These are phyloP conservation scores for Quadroppia sp. DNA, from an alignment of 2,888 invertebrate species.

Conservation along the genomic window DNA sequence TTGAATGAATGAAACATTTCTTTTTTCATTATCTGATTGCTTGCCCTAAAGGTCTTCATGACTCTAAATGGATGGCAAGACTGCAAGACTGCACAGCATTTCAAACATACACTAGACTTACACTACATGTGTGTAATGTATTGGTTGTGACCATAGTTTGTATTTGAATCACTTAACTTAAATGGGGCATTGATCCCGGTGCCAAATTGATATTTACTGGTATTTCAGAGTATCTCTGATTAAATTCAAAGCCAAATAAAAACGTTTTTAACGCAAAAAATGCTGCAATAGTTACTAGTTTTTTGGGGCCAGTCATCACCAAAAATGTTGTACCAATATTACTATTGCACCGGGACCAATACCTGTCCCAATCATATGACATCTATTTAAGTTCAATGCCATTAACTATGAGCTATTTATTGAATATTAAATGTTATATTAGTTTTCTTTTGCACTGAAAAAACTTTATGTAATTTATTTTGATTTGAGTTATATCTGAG, in stretches of 20 bases:
- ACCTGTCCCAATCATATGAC: constrained; percentile 29
- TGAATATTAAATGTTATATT: background rate
- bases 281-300: constrained; percentile 12
- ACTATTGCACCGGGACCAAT: background rate
- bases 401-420: constrained; percentile 5
- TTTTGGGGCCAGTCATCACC: background rate
- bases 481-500: background rate
- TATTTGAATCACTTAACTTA: constrained; percentile 21
- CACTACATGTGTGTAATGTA: background rate
- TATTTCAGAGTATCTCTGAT: constrained; percentile 2
- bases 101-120: background rate
- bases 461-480: constrained; percentile 20
- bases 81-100: background rate
- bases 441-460: background rate
- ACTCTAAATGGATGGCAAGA: constrained; percentile 29
- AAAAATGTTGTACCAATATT: background rate
- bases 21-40: constrained; percentile 35
- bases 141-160: constrained; percentile 21
- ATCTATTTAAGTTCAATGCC: constrained; percentile 26
- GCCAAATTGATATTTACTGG: constrained; percentile 26
- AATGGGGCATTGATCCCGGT: constrained; percentile 10
- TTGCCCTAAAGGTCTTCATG: constrained; percentile 35
- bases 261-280: background rate
- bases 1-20: constrained; percentile 25
- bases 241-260: background rate